These are phyloP conservation scores for Grapholita molesta DNA, from an alignment of 1,140 invertebrate species.

Conservation along the genomic window DNA sequence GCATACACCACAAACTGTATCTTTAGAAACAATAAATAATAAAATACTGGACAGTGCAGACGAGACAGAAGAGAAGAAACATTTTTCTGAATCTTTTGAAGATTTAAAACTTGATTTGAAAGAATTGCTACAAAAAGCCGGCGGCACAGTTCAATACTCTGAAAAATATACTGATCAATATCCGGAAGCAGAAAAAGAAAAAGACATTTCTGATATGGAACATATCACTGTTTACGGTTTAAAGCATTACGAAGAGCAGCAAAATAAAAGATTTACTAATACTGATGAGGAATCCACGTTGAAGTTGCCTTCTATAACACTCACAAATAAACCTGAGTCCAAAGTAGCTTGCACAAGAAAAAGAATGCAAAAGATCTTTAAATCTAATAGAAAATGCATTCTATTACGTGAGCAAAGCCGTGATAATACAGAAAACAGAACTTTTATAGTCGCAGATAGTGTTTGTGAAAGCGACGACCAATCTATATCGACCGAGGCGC, in stretches of 20 bases:
- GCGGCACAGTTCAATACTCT: constrained; percentile 17
- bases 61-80: constrained; percentile 28
- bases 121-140: constrained; percentile 36
- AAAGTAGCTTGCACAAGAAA: constrained; percentile 33
- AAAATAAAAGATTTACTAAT: constrained; percentile 21
- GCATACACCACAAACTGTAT: constrained; percentile 60
- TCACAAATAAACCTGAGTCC: constrained; percentile 42
- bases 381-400: constrained; percentile 41
- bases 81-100: constrained; percentile 54
- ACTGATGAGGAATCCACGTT: constrained; percentile 25
- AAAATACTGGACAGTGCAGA: constrained; percentile 19
- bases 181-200: constrained; percentile 22
- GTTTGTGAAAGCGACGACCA: constrained; percentile 46
- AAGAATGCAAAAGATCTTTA: constrained; percentile 31
- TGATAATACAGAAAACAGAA: constrained; percentile 49
- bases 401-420: constrained; percentile 48
- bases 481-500: constrained; percentile 52
- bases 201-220: constrained; percentile 56
- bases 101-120: constrained; percentile 60
- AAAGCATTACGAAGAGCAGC: constrained; percentile 38
- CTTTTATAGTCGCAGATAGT: constrained; percentile 56
- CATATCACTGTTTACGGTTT: constrained; percentile 64
- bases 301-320: constrained; percentile 56
- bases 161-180: constrained; percentile 17
- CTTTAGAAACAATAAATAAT: constrained; percentile 52